These are phyloP conservation scores for Eutrigla gurnardus DNA, from an alignment of 2,797 vertebrate genomes.

Conservation along the genomic window DNA sequence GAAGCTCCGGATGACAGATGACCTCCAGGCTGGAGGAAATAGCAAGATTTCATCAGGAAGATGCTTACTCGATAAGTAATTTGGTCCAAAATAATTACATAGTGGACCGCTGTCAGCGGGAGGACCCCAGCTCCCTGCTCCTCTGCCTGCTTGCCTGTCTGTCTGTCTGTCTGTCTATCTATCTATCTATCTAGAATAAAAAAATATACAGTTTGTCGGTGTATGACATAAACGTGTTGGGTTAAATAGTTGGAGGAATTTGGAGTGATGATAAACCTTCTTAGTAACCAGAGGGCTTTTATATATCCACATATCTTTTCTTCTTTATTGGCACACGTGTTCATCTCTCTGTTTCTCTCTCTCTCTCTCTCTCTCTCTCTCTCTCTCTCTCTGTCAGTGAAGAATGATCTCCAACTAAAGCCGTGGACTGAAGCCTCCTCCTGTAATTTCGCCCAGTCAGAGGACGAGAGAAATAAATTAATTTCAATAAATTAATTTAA, in stretches of 20 bases:
- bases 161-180: neutral
- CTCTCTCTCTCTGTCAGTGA: neutral
- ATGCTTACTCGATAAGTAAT: slow-evolving; percentile 67
- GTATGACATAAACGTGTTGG: neutral
- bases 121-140: slow-evolving; percentile 1
- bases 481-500: neutral
- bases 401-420: neutral
- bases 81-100: slow-evolving; percentile 66
- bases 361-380: neutral
- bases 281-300: neutral
- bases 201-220: too few species aligned
- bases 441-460: slow-evolving; percentile 9
- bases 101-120: slow-evolving; percentile 30
- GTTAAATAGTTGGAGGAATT: neutral
- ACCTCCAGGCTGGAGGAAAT: slow-evolving; percentile 66
- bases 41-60: slow-evolving; percentile 61
- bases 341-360: neutral
- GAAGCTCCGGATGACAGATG: slow-evolving; percentile 64
- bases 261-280: slow-evolving; percentile 16
- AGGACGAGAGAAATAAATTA: neutral
- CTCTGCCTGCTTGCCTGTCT: too few species aligned
- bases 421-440: neutral
- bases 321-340: slow-evolving; percentile 74
- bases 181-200: neutral
- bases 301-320: slow-evolving; percentile 79